phyloP scores from a whole-genome alignment of 1,140 invertebrate genomes.

The Elymnias hypermnestra region DNA sequence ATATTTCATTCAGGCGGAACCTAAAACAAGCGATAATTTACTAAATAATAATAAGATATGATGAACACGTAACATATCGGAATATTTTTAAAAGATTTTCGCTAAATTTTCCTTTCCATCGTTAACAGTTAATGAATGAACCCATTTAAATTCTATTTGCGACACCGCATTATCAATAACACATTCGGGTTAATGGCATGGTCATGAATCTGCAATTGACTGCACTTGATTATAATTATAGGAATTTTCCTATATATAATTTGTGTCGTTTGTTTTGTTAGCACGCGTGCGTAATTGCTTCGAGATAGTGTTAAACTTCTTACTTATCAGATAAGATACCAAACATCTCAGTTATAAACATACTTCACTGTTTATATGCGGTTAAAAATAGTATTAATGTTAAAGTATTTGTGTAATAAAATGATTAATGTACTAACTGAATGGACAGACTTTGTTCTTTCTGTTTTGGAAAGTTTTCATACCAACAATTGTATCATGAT shows the following conservation, averaged over 20 bases:
- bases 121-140: slow-evolving; percentile 44
- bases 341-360: too few relatives aligned
- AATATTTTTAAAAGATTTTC: slow-evolving; percentile 40
- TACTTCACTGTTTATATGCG: too few relatives aligned
- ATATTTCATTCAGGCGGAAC: too few relatives aligned
- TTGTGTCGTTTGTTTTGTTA: slow-evolving; percentile 29
- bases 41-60: too few relatives aligned
- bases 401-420: too few relatives aligned
- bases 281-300: slow-evolving; percentile 30
- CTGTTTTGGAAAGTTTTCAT: too few relatives aligned
- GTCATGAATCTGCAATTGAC: slow-evolving; percentile 39
- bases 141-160: slow-evolving; percentile 61
- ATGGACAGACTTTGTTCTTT: too few relatives aligned
- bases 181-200: slow-evolving; percentile 54
- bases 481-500: too few relatives aligned
- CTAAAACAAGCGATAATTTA: too few relatives aligned
- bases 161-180: slow-evolving; percentile 43
- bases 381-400: too few relatives aligned
- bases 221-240: slow-evolving; percentile 47
- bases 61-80: too few relatives aligned
- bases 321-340: slow-evolving; percentile 19
- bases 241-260: slow-evolving; percentile 68
- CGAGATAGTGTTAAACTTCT: slow-evolving; percentile 25
- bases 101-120: slow-evolving; percentile 66
- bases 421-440: too few relatives aligned